Evolutionary conservation across 2,113 vertebrate species (phyloP).

Genomic region (Hyperoodon ampullatus): DNA sequence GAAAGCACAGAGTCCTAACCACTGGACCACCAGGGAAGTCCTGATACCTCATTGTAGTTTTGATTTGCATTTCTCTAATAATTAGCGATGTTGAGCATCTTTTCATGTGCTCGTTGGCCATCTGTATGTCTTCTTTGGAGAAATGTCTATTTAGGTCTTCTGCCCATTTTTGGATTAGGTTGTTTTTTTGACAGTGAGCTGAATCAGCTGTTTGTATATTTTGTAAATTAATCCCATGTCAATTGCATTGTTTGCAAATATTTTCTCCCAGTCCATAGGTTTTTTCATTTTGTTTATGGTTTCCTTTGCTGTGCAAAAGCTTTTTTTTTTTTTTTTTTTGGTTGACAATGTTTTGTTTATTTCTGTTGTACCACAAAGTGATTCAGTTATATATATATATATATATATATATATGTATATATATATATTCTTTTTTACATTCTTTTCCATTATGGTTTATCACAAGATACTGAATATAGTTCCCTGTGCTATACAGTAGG

Average conservation of each 20-base stretch:
- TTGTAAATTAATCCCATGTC: background rate
- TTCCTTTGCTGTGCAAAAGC: background rate
- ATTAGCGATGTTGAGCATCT: background rate
- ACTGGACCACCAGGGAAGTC: too few species aligned
- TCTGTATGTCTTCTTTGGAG: background rate
- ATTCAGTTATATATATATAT: background rate
- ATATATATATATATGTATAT: background rate
- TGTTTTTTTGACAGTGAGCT: background rate
- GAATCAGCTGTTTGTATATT: background rate
- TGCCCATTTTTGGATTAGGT: background rate
- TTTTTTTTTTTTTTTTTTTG: background rate
- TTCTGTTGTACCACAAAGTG: background rate
- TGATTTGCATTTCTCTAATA: background rate
- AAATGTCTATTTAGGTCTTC: background rate
- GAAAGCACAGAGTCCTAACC: too few species aligned
- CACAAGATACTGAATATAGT: background rate
- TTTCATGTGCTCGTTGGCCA: background rate
- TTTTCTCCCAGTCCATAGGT: background rate
- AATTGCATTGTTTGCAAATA: background rate
- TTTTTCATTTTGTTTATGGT: background rate
- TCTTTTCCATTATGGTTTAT: background rate
- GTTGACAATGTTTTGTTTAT: background rate
- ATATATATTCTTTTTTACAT: background rate
- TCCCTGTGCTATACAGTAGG: background rate
- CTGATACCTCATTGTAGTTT: background rate